Evolutionary conservation across 2,113 vertebrate genomes (phyloP).

Genomic region (Prolemur simus): DNA sequence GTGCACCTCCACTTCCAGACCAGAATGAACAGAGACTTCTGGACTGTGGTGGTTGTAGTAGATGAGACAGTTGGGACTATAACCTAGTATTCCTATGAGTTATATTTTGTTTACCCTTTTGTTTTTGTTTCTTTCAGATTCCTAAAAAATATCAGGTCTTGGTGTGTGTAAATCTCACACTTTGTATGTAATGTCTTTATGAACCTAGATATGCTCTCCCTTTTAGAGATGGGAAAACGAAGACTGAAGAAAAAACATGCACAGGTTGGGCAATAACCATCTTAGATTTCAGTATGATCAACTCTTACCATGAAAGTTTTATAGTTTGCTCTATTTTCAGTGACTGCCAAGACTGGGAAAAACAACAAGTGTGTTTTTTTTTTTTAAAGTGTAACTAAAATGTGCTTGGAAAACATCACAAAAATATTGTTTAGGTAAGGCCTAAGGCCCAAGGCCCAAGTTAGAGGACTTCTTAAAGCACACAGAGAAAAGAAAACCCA

Average conservation of each 20-base stretch:
- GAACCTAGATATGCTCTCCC: neutral
- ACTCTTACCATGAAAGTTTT: neutral
- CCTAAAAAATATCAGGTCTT: neutral
- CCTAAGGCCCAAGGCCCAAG: neutral
- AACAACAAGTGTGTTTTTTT: conserved; percentile 25
- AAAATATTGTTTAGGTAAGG: conserved; percentile 33
- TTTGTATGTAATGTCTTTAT: neutral
- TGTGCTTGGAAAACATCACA: conserved; percentile 2
- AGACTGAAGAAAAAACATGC: neutral
- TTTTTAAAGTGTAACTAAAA: conserved; percentile 47
- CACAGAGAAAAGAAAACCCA: neutral
- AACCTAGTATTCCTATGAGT: neutral
- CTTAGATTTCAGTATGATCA: neutral
- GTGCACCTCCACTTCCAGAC: neutral
- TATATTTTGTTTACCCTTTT: neutral
- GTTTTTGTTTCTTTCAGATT: conserved; percentile 3
- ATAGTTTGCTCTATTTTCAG: conserved; percentile 14
- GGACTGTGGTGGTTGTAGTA: neutral
- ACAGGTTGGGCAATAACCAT: neutral
- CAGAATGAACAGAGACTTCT: neutral
- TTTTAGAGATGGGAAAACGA: conserved; percentile 5
- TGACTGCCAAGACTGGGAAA: conserved; percentile 20
- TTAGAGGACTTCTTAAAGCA: conserved; percentile 15
- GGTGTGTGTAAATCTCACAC: neutral
- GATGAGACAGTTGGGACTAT: neutral